Percentiles rank a stretch among this genome's conserved stretches.
Evolutionary conservation across 2,888 invertebrate species (phyloP).

Genomic region (Carterocephalus palaemon): DNA sequence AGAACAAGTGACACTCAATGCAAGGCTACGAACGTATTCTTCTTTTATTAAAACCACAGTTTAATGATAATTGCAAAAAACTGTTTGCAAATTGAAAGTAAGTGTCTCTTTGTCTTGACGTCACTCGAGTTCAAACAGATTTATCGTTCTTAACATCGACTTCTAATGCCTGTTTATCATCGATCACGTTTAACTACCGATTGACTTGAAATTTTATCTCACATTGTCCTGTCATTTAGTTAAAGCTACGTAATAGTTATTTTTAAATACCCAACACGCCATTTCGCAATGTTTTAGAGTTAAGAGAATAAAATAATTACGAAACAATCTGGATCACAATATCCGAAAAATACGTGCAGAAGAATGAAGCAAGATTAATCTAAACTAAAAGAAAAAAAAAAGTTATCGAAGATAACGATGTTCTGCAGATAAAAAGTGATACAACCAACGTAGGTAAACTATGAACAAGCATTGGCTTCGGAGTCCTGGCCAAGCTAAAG

Average conservation of each 20-base stretch:
- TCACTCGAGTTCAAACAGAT: constrained; percentile 19
- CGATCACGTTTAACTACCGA: constrained; percentile 18
- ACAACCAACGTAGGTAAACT: too few relatives aligned
- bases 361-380: background rate
- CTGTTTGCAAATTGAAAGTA: constrained; percentile 22
- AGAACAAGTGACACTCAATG: too few relatives aligned
- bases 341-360: background rate
- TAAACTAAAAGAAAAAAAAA: background rate
- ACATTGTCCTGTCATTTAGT: constrained; percentile 22
- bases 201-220: constrained; percentile 22
- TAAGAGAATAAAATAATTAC: constrained; percentile 2
- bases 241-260: constrained; percentile 13
- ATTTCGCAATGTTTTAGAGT: constrained; percentile 1
- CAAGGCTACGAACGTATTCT: too few relatives aligned
- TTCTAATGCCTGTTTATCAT: constrained; percentile 16
- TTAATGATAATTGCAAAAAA: constrained; percentile 12
- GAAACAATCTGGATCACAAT: background rate
- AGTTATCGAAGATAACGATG: background rate
- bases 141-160: constrained; percentile 12
- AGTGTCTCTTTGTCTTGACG: constrained; percentile 20
- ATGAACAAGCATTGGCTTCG: too few relatives aligned
- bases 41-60: too few relatives aligned
- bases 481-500: too few relatives aligned
- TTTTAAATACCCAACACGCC: constrained; percentile 7
- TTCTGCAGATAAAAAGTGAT: background rate